Conservation (phyloP, 1,140 invertebrate genomes). For the Hypothenemus hampei region DNA sequence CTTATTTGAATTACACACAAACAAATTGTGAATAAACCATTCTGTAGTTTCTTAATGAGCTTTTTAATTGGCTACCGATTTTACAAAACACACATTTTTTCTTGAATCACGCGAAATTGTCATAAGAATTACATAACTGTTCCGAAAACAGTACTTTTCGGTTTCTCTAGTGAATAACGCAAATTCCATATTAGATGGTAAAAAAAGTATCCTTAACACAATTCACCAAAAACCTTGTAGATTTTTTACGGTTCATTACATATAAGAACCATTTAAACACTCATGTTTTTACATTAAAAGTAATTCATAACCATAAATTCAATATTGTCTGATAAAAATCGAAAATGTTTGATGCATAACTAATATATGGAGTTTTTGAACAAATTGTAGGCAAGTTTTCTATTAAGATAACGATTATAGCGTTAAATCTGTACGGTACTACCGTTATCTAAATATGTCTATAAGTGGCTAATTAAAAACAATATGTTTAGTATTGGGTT, state of each 20-base stretch:
- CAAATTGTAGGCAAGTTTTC: no score
- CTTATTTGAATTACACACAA: background rate
- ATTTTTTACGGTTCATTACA: conserved; percentile 5
- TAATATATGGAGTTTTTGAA: no score
- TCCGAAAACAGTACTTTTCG: background rate
- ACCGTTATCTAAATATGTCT: background rate
- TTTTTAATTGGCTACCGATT: background rate
- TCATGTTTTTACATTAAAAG: no score
- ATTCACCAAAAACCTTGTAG: conserved; percentile 8
- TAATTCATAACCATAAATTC: no score
- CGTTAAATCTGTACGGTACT: no score
- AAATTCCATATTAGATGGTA: background rate
- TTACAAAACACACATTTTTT: background rate
- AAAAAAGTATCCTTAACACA: conserved; percentile 12
- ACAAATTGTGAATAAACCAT: no score
- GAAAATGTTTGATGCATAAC: no score
- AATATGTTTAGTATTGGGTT: conserved; percentile 1
- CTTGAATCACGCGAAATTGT: conserved; percentile 7
- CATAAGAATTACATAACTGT: conserved; percentile 17
- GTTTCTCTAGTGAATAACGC: no score
- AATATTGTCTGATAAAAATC: no score
- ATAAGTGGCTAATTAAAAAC: background rate
- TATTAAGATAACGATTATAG: no score
- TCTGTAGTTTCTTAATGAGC: no score
- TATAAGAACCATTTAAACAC: no score